A percentile compares a stretch with the other conserved stretches of the same genome.
Evolutionary conservation across 2,113 vertebrate species (phyloP).

Genomic region (Tachuris rubrigastra): DNA sequence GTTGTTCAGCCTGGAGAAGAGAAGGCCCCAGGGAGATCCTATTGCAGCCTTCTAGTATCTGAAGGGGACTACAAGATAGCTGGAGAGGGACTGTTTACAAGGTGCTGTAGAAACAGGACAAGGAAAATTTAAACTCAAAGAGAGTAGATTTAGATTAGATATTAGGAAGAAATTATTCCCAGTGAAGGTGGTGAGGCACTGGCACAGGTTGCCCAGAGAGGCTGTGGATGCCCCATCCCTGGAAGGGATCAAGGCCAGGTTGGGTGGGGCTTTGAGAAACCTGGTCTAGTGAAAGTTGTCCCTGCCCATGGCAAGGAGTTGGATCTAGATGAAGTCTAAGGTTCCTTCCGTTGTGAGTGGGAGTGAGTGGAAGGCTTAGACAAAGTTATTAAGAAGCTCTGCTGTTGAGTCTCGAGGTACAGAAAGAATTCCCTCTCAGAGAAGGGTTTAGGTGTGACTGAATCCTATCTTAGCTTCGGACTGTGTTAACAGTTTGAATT

Average conservation of each 20-base stretch:
- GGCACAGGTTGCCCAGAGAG: neutral
- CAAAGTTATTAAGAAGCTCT: no score
- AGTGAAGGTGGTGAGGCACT: neutral
- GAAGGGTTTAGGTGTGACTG: no score
- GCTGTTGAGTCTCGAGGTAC: no score
- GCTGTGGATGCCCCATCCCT: rapidly evolving
- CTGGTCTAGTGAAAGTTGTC: neutral
- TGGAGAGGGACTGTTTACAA: neutral
- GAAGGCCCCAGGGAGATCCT: neutral
- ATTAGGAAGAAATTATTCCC: neutral
- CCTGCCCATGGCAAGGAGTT: neutral
- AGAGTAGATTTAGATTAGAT: neutral
- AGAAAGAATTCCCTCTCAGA: no score
- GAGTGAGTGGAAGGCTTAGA: no score
- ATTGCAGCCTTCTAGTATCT: neutral
- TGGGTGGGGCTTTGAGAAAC: neutral
- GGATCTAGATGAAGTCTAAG: neutral
- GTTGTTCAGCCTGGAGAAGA: neutral
- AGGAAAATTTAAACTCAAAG: neutral
- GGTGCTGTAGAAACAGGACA: neutral
- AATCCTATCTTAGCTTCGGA: no score
- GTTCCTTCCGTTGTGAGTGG: neutral
- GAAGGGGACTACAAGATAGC: neutral
- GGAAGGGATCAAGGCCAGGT: neutral
- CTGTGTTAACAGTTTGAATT: no score